Evolutionary conservation across 2,888 invertebrate species (phyloP).

Genomic region (Ophraella communa): DNA sequence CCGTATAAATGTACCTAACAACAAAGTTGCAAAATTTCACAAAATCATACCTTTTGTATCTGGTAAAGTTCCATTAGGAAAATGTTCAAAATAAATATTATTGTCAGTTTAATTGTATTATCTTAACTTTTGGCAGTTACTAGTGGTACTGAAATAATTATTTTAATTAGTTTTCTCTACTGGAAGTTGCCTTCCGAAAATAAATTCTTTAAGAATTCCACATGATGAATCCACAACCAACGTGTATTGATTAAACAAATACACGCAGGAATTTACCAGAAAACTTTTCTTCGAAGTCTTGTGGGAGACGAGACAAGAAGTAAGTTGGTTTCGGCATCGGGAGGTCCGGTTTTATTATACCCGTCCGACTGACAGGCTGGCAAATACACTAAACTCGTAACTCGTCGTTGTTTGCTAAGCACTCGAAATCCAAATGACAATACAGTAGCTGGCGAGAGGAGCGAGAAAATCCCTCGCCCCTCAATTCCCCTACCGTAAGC

Average conservation of each 20-base stretch:
- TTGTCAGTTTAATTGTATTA: too few species aligned
- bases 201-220: too few species aligned
- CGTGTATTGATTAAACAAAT: neutral
- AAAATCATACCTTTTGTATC: too few species aligned
- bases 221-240: too few species aligned
- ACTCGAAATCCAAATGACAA: slow-evolving; percentile 61
- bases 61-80: too few species aligned
- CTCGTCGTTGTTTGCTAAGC: slow-evolving; percentile 58
- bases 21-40: too few species aligned
- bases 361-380: slow-evolving; percentile 56
- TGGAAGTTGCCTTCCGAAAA: too few species aligned
- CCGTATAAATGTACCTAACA: too few species aligned
- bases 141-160: too few species aligned
- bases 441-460: slow-evolving; percentile 56
- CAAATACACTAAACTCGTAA: slow-evolving; percentile 57
- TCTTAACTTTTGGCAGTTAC: too few species aligned
- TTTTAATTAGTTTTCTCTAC: too few species aligned
- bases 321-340: slow-evolving; percentile 1
- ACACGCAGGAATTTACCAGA: neutral
- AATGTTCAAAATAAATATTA: too few species aligned
- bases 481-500: slow-evolving; percentile 32
- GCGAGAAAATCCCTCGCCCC: slow-evolving; percentile 37
- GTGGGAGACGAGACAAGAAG: neutral
- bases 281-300: neutral
- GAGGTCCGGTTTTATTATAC: slow-evolving; percentile 21